phyloP scores from a whole-genome alignment of 2,888 invertebrate genomes.

The Conchocele bisecta region DNA sequence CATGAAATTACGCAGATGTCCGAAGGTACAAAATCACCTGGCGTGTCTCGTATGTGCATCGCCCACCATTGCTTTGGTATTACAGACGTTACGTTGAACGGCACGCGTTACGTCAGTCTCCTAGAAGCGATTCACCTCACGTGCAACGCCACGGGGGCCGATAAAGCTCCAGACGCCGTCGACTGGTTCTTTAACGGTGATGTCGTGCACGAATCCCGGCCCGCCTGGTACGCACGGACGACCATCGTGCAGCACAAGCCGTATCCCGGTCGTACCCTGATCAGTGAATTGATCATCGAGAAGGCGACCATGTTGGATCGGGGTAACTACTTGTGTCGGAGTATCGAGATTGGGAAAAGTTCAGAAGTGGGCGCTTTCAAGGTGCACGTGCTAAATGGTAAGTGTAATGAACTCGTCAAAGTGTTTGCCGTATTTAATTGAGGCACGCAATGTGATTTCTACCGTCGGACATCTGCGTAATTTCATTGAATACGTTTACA shows the following conservation, averaged over 20 bases:
- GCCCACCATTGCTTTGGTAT: too few relatives aligned
- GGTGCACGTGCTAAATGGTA: constrained; percentile 66
- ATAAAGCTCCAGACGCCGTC: constrained; percentile 69
- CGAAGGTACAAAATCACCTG: too few relatives aligned
- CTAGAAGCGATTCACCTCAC: constrained; percentile 63
- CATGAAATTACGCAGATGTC: too few relatives aligned
- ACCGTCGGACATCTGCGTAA: too few relatives aligned
- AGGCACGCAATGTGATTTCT: too few relatives aligned
- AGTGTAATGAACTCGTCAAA: too few relatives aligned
- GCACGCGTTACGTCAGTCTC: constrained; percentile 69
- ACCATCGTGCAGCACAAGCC: constrained; percentile 49
- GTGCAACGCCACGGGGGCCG: constrained; percentile 75
- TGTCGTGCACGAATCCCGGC: constrained; percentile 51
- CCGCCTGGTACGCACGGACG: constrained; percentile 48
- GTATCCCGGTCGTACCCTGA: constrained; percentile 55
- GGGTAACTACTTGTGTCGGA: constrained; percentile 62
- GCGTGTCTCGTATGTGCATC: too few relatives aligned
- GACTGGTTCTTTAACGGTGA: constrained; percentile 75
- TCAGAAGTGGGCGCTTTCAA: constrained; percentile 55
- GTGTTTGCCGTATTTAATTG: too few relatives aligned
- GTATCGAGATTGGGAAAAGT: constrained; percentile 46
- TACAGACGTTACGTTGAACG: constrained; percentile 69
- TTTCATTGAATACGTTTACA: too few relatives aligned
- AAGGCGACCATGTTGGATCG: constrained; percentile 46
- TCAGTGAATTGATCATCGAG: constrained; percentile 58